Evolutionary conservation across 2,888 invertebrate species (phyloP).

Genomic region (Amphipoea lucens): DNA sequence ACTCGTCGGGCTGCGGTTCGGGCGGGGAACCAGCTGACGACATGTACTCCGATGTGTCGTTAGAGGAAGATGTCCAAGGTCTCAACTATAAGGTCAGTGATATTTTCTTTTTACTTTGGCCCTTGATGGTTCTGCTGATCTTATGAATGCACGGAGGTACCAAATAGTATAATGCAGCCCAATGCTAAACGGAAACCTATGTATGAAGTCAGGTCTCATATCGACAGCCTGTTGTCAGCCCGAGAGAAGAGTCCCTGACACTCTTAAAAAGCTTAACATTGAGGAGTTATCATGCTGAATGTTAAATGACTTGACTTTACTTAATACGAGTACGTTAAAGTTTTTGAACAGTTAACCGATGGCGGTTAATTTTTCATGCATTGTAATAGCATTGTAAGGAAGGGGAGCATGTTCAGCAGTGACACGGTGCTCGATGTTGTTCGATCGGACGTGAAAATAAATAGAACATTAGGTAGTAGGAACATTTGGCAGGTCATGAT

Average conservation of each 20-base stretch:
- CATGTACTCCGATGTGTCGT: constrained; percentile 97
- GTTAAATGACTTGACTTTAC: not conserved
- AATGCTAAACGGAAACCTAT: not conserved
- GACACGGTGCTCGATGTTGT: not conserved
- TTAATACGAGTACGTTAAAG: not conserved
- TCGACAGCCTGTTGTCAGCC: not conserved
- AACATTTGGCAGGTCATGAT: too few relatives aligned
- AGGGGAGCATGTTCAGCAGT: not conserved
- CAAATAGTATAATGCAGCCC: not conserved
- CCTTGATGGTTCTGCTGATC: not conserved
- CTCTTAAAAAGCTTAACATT: not conserved
- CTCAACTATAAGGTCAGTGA: constrained; percentile 96
- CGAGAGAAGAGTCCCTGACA: too few relatives aligned
- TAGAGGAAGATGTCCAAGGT: constrained; percentile 98
- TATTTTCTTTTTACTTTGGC: constrained; percentile 16
- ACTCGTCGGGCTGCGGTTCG: constrained; percentile 97
- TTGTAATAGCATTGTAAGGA: too few relatives aligned
- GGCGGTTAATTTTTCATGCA: not conserved
- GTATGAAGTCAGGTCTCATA: not conserved
- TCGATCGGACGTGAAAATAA: not conserved
- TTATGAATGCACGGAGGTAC: not conserved
- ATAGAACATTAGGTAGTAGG: too few relatives aligned
- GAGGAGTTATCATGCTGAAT: not conserved
- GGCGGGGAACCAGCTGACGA: constrained; percentile 98
- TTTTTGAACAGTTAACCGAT: too few relatives aligned